Conservation (phyloP, 2,888 invertebrate genomes). For the Stramonita haemastoma region DNA sequence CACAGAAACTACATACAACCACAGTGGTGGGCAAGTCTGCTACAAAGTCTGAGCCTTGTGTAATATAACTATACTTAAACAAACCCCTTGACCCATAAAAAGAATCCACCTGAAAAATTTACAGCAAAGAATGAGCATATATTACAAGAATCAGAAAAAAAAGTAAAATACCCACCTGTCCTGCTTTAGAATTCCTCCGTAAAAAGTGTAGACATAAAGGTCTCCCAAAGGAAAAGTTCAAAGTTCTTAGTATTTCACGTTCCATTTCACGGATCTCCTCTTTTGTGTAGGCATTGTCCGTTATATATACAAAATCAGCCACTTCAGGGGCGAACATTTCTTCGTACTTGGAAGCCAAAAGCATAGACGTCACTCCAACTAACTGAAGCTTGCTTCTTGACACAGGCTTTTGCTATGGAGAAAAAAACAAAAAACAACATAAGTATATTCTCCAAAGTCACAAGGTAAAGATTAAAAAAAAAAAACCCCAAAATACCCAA, state of each 20-base stretch:
- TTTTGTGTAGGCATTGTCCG: conserved; percentile 90
- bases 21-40: too few relatives aligned
- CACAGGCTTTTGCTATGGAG: conserved; percentile 78
- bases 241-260: conserved; percentile 84
- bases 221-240: conserved; percentile 89
- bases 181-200: conserved; percentile 82
- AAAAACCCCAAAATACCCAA: too few relatives aligned
- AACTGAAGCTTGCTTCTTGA: conserved; percentile 87
- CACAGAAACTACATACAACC: too few relatives aligned
- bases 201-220: conserved; percentile 94
- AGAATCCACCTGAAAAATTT: too few relatives aligned
- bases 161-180: conserved; percentile 77
- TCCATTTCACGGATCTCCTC: conserved; percentile 91
- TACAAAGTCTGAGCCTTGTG: too few relatives aligned
- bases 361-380: conserved; percentile 92
- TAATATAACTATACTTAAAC: too few relatives aligned
- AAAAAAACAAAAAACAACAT: conserved; percentile 5
- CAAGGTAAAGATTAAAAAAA: background rate
- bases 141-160: too few relatives aligned
- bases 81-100: too few relatives aligned
- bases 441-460: background rate
- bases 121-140: too few relatives aligned
- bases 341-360: conserved; percentile 95
- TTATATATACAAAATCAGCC: conserved; percentile 92
- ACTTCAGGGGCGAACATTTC: conserved; percentile 94